Conservation (phyloP, 2,797 vertebrate genomes). For the Siniperca scherzeri region DNA sequence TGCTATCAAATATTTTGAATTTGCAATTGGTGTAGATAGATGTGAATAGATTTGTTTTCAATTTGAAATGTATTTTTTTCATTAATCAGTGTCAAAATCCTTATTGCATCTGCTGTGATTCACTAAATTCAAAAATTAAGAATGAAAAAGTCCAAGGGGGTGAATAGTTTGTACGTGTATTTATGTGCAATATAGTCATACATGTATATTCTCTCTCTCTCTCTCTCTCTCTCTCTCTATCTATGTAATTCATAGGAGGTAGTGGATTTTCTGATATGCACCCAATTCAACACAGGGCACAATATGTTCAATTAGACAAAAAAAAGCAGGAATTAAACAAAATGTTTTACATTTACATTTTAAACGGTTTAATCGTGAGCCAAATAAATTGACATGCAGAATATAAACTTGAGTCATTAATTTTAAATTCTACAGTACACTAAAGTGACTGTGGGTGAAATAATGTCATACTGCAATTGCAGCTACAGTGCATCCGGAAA, state of each 20-base stretch:
- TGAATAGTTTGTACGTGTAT: background rate
- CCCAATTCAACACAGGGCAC: background rate
- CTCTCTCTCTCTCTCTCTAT: background rate
- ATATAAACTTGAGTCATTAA: background rate
- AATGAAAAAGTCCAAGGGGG: background rate
- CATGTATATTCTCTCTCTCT: background rate
- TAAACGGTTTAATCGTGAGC: background rate
- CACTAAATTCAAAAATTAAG: background rate
- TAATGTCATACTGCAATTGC: background rate
- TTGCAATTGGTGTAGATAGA: background rate
- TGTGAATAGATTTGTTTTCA: background rate
- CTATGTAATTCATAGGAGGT: no score
- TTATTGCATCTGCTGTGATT: constrained; percentile 1
- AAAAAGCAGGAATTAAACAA: background rate
- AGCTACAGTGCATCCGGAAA: background rate
- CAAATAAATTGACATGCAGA: background rate
- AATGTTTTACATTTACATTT: background rate
- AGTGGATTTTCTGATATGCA: background rate
- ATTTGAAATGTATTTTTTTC: background rate
- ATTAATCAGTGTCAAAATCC: background rate
- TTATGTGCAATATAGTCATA: background rate
- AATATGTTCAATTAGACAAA: background rate
- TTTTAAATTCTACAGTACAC: background rate
- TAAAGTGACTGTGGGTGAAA: background rate
- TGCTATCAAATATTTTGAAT: background rate